Percentiles rank a stretch among this genome's conserved stretches.
These are phyloP conservation scores for Sabatieria punctata DNA, from an alignment of 2,888 invertebrate species.

Conservation along the genomic window DNA sequence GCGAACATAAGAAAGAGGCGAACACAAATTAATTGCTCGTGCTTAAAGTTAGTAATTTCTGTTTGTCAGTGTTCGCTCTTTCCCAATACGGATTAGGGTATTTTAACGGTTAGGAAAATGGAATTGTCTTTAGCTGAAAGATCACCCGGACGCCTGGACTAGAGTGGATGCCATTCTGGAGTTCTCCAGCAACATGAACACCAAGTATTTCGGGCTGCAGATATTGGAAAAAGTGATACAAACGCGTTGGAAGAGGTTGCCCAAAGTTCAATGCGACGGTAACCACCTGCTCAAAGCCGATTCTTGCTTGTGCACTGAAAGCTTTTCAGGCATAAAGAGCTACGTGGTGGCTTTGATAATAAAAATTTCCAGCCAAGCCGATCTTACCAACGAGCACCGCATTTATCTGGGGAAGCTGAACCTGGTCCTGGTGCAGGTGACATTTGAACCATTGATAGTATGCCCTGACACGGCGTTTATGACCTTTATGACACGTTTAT, in stretches of 20 bases:
- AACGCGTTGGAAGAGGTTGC: conserved; percentile 94
- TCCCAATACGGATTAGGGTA: too few relatives aligned
- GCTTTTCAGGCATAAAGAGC: conserved; percentile 75
- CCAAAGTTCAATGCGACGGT: conserved; percentile 87
- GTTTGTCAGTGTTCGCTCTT: too few relatives aligned
- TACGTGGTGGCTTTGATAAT: conserved; percentile 97
- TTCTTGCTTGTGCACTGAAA: too few relatives aligned
- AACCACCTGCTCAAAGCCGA: too few relatives aligned
- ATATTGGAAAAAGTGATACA: conserved; percentile 97
- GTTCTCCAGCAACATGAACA: conserved; percentile 84
- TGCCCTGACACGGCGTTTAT: too few relatives aligned
- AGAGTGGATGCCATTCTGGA: conserved; percentile 96
- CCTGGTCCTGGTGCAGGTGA: conserved; percentile 93
- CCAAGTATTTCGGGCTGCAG: conserved; percentile 97
- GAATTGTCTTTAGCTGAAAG: too few relatives aligned
- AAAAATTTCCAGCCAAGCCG: conserved; percentile 83
- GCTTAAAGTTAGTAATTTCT: too few relatives aligned
- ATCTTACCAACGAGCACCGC: conserved; percentile 72
- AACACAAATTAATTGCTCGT: too few relatives aligned
- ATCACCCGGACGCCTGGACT: conserved; percentile 95
- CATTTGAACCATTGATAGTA: too few relatives aligned
- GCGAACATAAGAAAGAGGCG: too few relatives aligned
- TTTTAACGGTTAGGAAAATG: too few relatives aligned
- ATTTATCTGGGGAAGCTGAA: conserved; percentile 94
- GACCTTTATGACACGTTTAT: too few relatives aligned